Conservation (phyloP, 2,888 invertebrate genomes). For the Neoascia interrupta region DNA sequence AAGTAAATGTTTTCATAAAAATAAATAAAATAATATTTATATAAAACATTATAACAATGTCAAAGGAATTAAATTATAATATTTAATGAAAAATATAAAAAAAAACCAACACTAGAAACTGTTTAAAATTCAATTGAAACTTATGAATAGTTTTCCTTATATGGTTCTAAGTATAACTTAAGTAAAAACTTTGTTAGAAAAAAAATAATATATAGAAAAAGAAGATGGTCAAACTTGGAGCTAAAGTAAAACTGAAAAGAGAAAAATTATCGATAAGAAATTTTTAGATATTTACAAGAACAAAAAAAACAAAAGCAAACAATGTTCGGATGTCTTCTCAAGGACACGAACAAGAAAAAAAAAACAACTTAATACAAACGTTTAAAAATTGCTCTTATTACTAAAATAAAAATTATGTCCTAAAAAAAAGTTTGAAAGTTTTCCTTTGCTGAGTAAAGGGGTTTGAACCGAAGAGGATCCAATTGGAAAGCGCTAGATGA, state of each 20-base stretch:
- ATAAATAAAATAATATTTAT: constrained; percentile 18
- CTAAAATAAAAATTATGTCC: constrained; percentile 69
- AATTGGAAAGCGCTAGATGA: no score
- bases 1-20: constrained; percentile 16
- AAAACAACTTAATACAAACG: constrained; percentile 58
- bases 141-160: constrained; percentile 67
- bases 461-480: no score
- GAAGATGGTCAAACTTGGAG: constrained; percentile 17
- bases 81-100: neutral
- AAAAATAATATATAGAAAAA: neutral
- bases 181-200: constrained; percentile 48
- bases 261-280: constrained; percentile 51
- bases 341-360: constrained; percentile 52
- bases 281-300: constrained; percentile 69
- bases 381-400: constrained; percentile 68
- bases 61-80: constrained; percentile 25
- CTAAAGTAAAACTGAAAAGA: constrained; percentile 3
- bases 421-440: constrained; percentile 18
- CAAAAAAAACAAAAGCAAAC: no score
- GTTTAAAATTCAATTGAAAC: constrained; percentile 66
- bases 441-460: no score
- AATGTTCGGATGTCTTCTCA: constrained; percentile 57
- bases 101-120: constrained; percentile 41
- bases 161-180: constrained; percentile 61
- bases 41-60: constrained; percentile 13